Base-by-base conservation (phyloP, 2,888 invertebrate genomes). In the Dichetophora obliterata region DNA sequence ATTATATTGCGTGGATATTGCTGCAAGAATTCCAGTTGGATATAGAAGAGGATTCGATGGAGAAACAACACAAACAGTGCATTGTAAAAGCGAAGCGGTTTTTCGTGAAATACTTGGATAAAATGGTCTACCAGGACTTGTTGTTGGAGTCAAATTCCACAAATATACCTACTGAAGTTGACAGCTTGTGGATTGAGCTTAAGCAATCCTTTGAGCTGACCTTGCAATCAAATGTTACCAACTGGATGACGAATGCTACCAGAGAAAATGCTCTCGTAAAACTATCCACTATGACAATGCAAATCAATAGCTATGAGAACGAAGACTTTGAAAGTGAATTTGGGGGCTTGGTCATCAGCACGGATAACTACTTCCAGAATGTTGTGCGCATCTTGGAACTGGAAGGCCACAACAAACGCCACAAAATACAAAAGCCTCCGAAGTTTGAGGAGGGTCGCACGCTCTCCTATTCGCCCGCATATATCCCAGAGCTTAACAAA, bases 1-100 rank as follows among this genome's bases (percentile, higher is more conserved):
- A 88, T 78, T 88, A 84, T 43, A 85, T 88, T 71, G 85, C 89
- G 78, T 83, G 83, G 77, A 74, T 83, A 14, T 76, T 89, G 57
- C 34, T 87, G 4, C 74, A 69, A 14, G 85, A 85, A 27, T 86
- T 86, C 34, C 82, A 82, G 2, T 63, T 84, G 16, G 80, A 82
- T 11, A 52, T 63, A 1, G 79, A 80, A 1, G 79, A 80, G 5
- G 59, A 77, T 0, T 78, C 31, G 0, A 59, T 75, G 22, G 79
- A 79, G 0, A 81, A 83, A 11, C 84, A 84, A 61, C 78, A 77
- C n/a, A 77, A 82, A 14, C 76, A 83, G 11, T 88, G 88, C 74
- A 80, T 81, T 5, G 80, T 82, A 14, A 77, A 81, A 14, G 85
- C 85, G 0, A 80, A 82, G 16, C 59, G 77, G 24, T 76, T 84